phyloP scores from a whole-genome alignment of 2,113 vertebrate genomes.

The Cephalopholis sonnerati region DNA sequence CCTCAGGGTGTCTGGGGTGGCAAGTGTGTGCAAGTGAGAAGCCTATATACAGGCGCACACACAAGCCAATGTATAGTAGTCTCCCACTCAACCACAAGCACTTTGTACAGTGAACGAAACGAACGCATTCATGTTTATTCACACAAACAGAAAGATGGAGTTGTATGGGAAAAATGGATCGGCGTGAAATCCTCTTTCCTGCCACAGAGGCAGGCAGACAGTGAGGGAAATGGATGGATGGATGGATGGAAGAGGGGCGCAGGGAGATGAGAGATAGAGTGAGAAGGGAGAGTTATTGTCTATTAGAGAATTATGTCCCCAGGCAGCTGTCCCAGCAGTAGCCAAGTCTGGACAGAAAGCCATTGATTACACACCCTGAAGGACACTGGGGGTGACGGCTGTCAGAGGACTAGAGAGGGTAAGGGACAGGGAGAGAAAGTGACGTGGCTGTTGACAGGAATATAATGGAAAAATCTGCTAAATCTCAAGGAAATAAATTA shows the following conservation, averaged over 20 bases:
- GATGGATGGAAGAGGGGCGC: slow-evolving; percentile 36
- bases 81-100: slow-evolving; percentile 22
- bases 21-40: slow-evolving; percentile 14
- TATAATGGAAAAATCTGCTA: slow-evolving; percentile 64
- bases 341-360: slow-evolving; percentile 68
- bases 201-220: slow-evolving; percentile 43
- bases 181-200: slow-evolving; percentile 55
- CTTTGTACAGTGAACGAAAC: slow-evolving; percentile 15
- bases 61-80: neutral
- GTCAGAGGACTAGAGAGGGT: slow-evolving; percentile 49
- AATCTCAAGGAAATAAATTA: slow-evolving; percentile 64
- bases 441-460: slow-evolving; percentile 55
- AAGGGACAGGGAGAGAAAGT: slow-evolving; percentile 41
- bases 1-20: slow-evolving; percentile 37
- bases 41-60: slow-evolving; percentile 16
- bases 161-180: slow-evolving; percentile 23
- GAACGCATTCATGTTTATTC: slow-evolving; percentile 42
- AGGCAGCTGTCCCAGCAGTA: slow-evolving; percentile 67
- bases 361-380: slow-evolving; percentile 80
- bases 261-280: slow-evolving; percentile 68
- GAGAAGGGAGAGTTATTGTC: slow-evolving; percentile 76
- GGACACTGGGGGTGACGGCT: slow-evolving; percentile 68
- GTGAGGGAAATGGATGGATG: slow-evolving; percentile 48
- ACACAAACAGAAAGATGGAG: slow-evolving; percentile 20
- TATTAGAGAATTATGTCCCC: slow-evolving; percentile 75